Conservation (phyloP, 2,113 vertebrate species). For the Mus pahari region DNA sequence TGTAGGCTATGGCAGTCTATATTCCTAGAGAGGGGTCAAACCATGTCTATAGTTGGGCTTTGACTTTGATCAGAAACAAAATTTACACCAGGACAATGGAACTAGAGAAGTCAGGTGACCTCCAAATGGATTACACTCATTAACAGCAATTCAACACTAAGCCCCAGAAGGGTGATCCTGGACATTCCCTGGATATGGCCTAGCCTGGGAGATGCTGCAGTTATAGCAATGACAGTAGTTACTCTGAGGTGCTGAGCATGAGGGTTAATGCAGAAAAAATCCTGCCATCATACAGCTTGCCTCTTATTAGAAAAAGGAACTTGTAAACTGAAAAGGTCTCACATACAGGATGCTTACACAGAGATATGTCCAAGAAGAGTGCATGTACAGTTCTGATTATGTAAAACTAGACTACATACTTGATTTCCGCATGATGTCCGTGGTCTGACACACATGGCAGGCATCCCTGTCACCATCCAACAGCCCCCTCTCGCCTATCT, state of each 20-base stretch:
- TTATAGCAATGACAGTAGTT: neutral
- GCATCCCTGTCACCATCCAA: neutral
- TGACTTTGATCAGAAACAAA: neutral
- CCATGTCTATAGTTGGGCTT: neutral
- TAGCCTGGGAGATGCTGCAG: neutral
- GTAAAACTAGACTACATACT: neutral
- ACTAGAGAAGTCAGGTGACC: neutral
- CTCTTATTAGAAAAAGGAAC: neutral
- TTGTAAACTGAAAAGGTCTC: neutral
- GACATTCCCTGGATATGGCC: neutral
- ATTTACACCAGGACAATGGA: neutral
- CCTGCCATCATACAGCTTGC: neutral
- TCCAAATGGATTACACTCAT: neutral
- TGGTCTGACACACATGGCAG: accelerated
- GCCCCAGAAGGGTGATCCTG: neutral
- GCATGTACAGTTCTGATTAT: neutral
- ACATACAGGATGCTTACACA: neutral
- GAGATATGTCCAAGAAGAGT: neutral
- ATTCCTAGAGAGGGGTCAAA: neutral
- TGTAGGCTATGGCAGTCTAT: neutral
- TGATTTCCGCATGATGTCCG: neutral
- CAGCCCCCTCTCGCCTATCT: neutral
- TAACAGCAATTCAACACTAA: neutral
- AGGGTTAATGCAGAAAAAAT: neutral
- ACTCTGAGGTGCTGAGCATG: neutral